phyloP scores from a whole-genome alignment of 2,797 vertebrate species.

The Pangasius macronema region DNA sequence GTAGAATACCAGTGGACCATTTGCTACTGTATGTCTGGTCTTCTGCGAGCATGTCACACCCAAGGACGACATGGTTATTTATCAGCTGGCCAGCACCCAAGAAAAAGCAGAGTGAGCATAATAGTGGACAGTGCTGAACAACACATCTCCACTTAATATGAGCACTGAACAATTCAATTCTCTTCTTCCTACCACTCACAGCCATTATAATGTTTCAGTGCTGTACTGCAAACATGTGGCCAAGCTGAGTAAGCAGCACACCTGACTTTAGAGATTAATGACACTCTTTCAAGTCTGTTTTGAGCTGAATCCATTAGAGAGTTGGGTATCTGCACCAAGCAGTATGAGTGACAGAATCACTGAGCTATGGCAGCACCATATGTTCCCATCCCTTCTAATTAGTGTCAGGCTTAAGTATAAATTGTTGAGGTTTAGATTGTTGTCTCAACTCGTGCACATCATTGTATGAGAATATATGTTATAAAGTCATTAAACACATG shows the following conservation, averaged over 20 bases:
- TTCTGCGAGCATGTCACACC: constrained; percentile 41
- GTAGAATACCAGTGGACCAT: constrained; percentile 43
- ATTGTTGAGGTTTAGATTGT: constrained; percentile 60
- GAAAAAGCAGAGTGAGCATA: constrained; percentile 23
- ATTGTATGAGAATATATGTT: constrained; percentile 41
- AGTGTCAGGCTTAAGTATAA: constrained; percentile 67
- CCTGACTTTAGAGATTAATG: constrained; percentile 39
- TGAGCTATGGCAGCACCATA: constrained; percentile 65
- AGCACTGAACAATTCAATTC: background rate
- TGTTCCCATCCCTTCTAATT: constrained; percentile 74
- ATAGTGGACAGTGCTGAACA: constrained; percentile 19
- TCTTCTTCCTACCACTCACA: constrained; percentile 1
- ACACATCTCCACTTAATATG: constrained; percentile 24
- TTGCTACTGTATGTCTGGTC: constrained; percentile 48
- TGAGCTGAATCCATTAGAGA: constrained; percentile 45
- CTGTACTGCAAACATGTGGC: constrained; percentile 33
- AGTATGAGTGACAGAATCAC: constrained; percentile 73
- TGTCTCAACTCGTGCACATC: constrained; percentile 40
- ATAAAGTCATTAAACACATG: constrained; percentile 61
- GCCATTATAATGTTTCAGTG: constrained; percentile 22
- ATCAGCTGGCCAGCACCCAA: constrained; percentile 41
- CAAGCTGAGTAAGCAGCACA: background rate
- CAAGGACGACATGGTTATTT: constrained; percentile 41
- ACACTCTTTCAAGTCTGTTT: constrained; percentile 40
- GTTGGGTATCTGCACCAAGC: constrained; percentile 62